Base-by-base conservation (phyloP, 2,888 invertebrate genomes). In the Nebria salina region DNA sequence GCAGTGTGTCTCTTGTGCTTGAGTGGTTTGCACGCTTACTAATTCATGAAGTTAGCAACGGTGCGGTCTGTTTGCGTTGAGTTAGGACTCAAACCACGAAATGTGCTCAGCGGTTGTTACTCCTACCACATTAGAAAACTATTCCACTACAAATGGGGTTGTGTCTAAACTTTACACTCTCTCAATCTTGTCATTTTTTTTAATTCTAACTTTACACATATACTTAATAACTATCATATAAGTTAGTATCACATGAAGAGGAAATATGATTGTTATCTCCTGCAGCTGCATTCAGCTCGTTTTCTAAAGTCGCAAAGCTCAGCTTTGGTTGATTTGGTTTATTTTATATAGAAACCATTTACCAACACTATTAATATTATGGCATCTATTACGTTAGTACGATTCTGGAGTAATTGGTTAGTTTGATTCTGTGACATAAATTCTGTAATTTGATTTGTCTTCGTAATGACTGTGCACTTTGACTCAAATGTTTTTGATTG, bases 11-110 rank as follows among this genome's bases (percentile, higher is more conserved):
- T 54, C 54, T 8, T 13, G 54, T 54, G 54, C 54, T 54, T 54
- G 54, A 54, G 54, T 54, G 54, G 54, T 54, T 54, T 54, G 54
- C 13, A 54, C 54, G 13, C 54, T 54, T 54, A 54, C 54, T 54
- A 54, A 54, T 54, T 54, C 54, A 54, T 54, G 54, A 54, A 54
- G 54, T 54, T 54, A 54, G 54, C 54, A 54, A 54, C 54, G 54
- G 54, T 54, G 54, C 13, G 54, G 54, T 54, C 13, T 54, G 54
- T 54, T 54, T 11, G 54, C 7, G 54, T 54, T 54, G 13, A 54
- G 54, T 54, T 54, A 54, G 54, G 54, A 54, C 54, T 54, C 7
- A 54, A 54, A 54, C 54, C 54, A 54, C 54, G 54, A 54, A 13
- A 54, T 54, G 54, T 54, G 11, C 54, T 54, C 54, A 8, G 54